Percentiles rank a stretch among this genome's conserved stretches.
phyloP scores from a whole-genome alignment of 2,113 vertebrate species.

The Strix uralensis region DNA sequence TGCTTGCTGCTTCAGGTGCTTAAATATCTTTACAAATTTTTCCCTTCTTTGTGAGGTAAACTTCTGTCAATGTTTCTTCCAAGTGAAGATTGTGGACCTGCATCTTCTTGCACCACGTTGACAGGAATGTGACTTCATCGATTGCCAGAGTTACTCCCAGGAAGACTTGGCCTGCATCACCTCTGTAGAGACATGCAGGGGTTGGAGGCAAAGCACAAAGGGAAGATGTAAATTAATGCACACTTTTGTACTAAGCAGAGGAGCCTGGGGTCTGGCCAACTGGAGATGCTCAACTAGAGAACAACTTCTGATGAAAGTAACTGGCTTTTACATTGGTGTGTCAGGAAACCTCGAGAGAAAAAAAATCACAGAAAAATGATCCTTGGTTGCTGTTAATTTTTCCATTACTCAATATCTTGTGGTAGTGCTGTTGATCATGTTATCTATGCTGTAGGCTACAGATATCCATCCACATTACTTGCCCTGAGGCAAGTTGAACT shows the following conservation, averaged over 20 bases:
- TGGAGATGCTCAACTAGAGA: background rate
- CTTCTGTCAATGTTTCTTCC: background rate
- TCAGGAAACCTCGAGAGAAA: background rate
- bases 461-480: background rate
- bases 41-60: background rate
- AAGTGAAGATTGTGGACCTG: background rate
- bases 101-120: background rate
- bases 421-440: background rate
- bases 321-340: background rate
- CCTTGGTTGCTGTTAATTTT: background rate
- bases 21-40: background rate
- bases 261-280: background rate
- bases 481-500: background rate
- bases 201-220: background rate
- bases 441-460: background rate
- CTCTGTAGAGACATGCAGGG: background rate
- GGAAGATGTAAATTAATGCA: background rate
- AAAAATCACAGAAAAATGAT: background rate
- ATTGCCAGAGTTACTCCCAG: background rate
- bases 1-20: background rate
- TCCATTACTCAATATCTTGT: background rate
- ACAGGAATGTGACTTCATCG: background rate
- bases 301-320: background rate
- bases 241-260: background rate
- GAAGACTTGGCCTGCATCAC: background rate